A percentile compares a stretch with the other conserved stretches of the same genome.
phyloP scores from a whole-genome alignment of 2,113 vertebrate species.

The Cariama cristata region DNA sequence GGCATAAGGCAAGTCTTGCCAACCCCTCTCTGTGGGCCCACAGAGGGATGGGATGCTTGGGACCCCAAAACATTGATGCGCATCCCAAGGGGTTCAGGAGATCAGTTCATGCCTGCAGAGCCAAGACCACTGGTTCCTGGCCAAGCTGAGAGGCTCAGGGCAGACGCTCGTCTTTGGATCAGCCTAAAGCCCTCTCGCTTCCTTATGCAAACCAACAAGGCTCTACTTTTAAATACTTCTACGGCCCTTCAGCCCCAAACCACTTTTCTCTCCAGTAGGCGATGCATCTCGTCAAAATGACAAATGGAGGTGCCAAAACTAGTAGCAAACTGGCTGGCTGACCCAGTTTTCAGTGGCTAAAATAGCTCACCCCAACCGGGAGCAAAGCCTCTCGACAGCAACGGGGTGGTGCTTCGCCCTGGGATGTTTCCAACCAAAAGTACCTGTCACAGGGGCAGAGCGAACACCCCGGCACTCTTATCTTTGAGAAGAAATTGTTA shows the following conservation, averaged over 20 bases:
- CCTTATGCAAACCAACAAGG: neutral
- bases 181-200: neutral
- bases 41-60: neutral
- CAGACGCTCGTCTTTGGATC: neutral
- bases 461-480: neutral
- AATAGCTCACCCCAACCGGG: neutral
- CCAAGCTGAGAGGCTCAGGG: rapidly evolving
- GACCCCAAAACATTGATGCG: rapidly evolving
- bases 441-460: neutral
- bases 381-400: rapidly evolving
- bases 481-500: constrained; percentile 47
- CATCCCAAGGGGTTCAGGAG: too few relatives aligned
- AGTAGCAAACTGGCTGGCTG: neutral
- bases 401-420: neutral
- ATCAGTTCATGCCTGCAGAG: rapidly evolving
- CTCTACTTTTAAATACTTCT: neutral
- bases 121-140: rapidly evolving
- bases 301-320: constrained; percentile 33
- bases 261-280: neutral
- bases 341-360: neutral
- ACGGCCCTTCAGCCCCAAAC: neutral
- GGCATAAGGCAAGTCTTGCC: neutral
- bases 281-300: neutral
- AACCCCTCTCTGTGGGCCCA: rapidly evolving
- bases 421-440: neutral